Evolutionary conservation across 2,797 vertebrate genomes (phyloP).

Genomic region (Coranthus polyacanthus): DNA sequence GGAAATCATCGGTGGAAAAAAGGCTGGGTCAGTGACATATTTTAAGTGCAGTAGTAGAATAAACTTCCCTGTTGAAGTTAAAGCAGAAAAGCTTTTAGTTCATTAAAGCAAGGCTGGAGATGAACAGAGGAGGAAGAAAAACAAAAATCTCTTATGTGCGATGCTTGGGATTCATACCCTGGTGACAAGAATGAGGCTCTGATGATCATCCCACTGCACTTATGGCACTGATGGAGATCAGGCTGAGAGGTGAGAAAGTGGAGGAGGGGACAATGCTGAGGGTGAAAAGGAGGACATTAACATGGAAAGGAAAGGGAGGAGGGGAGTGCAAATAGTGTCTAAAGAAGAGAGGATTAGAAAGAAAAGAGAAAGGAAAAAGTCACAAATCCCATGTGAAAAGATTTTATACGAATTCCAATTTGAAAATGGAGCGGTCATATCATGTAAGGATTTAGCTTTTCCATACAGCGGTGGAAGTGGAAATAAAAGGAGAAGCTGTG

Average conservation of each 20-base stretch:
- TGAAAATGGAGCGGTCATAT: slow-evolving; percentile 11
- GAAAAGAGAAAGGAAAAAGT: slow-evolving; percentile 4
- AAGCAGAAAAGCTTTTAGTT: too few species aligned
- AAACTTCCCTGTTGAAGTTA: not conserved
- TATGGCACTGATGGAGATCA: not conserved
- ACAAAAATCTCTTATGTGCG: not conserved
- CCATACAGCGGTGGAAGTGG: not conserved
- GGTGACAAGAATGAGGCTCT: slow-evolving; percentile 93
- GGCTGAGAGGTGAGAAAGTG: slow-evolving; percentile 12
- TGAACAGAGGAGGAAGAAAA: not conserved
- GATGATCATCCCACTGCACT: slow-evolving; percentile 91
- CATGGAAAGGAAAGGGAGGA: slow-evolving; percentile 30
- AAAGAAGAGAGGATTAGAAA: slow-evolving; percentile 42
- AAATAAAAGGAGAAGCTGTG: slow-evolving; percentile 30
- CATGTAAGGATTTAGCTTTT: not conserved
- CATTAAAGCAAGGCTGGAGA: not conserved
- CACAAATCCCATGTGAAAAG: slow-evolving; percentile 17
- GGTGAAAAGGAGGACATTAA: slow-evolving; percentile 22
- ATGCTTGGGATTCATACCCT: slow-evolving; percentile 91
- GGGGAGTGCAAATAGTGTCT: slow-evolving; percentile 12
- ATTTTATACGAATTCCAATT: slow-evolving; percentile 14
- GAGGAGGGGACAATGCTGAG: slow-evolving; percentile 9
- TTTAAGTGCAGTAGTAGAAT: slow-evolving; percentile 1
- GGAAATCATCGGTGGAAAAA: not conserved
- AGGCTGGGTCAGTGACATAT: not conserved